Evolutionary conservation across 2,113 vertebrate genomes (phyloP), one percentile per base, ranked within the genome.

Genomic region (Alethe castanea): DNA sequence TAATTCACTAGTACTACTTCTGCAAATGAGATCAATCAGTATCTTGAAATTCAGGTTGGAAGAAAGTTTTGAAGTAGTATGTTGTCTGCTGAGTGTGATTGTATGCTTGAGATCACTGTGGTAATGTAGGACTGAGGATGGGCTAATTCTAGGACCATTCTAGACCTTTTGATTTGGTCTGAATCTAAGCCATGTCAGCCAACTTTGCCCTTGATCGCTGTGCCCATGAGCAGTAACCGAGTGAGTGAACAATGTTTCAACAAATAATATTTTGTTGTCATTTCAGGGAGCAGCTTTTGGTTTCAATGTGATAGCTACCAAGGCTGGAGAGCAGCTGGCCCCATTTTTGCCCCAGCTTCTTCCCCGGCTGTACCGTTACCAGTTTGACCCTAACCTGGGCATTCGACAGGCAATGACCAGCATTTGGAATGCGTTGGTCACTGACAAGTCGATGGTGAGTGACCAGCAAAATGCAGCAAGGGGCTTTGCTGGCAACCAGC

Each of bases 371-470:
- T 99, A 99, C 93, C 98, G 99, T 77, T 99, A 99, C 93, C 99
- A 99, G 97, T 99, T 99, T 98, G 99, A 99, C 93, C 99, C 99
- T 67, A 99, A 99, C 97, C 97, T 99, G 94, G 98, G 98, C 86
- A 99, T 99, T 92, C 98, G 99, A 38, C 99, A 99, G 95, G 99
- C 99, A 67, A 99, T 99, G 99, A 99, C 98, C 70, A 99, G 99
- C 97, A 99, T 99, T 97, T 99, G 99, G 99, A 99, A 99, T 52
- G 99, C 99, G 0, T 77, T 99, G 59, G 99, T 99, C 91, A 99
- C 98, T 0, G 99, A 99, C 96, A 99, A 99, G 94, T 98, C 98
- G 0, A 96, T 96, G 95, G 99, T 99, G 97, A 97, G 98, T 96
- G 73, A 88, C 50, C 17, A 42, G 18, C 20, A 15, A 26, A 54